Evolutionary conservation across 2,797 vertebrate genomes (phyloP).

Genomic region (Poecile montanus): DNA sequence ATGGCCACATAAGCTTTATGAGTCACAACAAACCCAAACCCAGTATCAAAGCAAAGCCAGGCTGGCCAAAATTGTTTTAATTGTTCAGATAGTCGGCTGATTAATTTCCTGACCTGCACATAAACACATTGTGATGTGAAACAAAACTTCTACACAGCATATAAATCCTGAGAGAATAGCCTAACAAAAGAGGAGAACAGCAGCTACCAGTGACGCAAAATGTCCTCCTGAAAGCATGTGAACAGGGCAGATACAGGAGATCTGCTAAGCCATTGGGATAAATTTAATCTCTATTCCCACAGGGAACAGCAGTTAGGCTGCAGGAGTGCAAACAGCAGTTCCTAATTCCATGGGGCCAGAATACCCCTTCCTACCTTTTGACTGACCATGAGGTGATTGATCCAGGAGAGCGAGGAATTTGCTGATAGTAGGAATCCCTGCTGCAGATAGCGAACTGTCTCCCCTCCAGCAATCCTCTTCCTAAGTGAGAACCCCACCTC

Average conservation of each 20-base stretch:
- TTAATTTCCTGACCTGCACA: constrained; percentile 49
- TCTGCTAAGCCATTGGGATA: constrained; percentile 4
- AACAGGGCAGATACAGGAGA: background rate
- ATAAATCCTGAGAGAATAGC: constrained; percentile 47
- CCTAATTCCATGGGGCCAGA: background rate
- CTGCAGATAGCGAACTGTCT: background rate
- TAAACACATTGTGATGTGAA: constrained; percentile 55
- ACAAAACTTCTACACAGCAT: constrained; percentile 4
- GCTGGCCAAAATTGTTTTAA: constrained; percentile 20
- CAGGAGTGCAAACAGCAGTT: background rate
- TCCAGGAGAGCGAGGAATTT: background rate
- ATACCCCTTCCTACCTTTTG: background rate
- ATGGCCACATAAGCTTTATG: background rate
- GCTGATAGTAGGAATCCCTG: background rate
- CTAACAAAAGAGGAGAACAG: constrained; percentile 33
- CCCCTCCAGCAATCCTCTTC: background rate
- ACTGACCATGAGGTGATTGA: background rate
- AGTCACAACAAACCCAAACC: constrained; percentile 1
- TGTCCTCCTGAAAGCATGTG: constrained; percentile 22
- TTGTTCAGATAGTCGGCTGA: constrained; percentile 41
- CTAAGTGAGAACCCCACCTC: background rate
- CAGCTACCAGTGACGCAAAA: background rate
- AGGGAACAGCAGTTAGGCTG: background rate
- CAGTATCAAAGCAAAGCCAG: background rate
- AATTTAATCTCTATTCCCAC: background rate